Conservation (phyloP, 2,113 vertebrate species). For the Macquaria ambigua region DNA sequence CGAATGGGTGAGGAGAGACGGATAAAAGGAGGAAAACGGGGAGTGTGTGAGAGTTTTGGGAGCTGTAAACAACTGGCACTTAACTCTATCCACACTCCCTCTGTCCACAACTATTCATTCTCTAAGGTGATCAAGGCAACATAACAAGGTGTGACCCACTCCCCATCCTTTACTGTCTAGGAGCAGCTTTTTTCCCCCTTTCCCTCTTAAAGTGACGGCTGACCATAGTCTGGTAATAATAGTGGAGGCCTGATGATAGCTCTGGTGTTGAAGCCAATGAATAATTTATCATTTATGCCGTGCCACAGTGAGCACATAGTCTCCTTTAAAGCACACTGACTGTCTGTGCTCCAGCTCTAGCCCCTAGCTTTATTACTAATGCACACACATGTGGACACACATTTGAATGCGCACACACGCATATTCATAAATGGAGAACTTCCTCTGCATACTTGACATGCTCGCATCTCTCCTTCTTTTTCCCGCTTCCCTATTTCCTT, state of each 20-base stretch:
- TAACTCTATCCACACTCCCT: slow-evolving; percentile 40
- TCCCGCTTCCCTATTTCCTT: slow-evolving; percentile 21
- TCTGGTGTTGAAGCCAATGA: slow-evolving; percentile 73
- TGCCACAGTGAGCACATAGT: slow-evolving; percentile 63
- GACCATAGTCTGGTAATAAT: slow-evolving; percentile 66
- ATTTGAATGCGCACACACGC: not conserved
- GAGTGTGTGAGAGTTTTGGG: slow-evolving; percentile 13
- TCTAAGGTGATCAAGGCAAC: slow-evolving; percentile 33
- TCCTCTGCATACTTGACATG: slow-evolving; percentile 36
- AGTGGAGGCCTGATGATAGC: slow-evolving; percentile 62
- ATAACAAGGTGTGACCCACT: slow-evolving; percentile 6
- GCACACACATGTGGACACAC: slow-evolving; percentile 24
- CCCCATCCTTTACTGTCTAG: not conserved
- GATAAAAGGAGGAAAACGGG: not conserved
- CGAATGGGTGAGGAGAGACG: slow-evolving; percentile 2
- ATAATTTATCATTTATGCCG: slow-evolving; percentile 79
- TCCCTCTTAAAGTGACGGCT: slow-evolving; percentile 49
- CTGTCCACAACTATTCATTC: slow-evolving; percentile 42
- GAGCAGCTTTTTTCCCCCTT: slow-evolving; percentile 19
- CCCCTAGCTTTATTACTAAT: slow-evolving; percentile 64
- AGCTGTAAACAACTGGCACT: slow-evolving; percentile 43
- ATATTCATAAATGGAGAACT: slow-evolving; percentile 18
- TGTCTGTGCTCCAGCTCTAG: slow-evolving; percentile 56
- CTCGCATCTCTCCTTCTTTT: slow-evolving; percentile 5
- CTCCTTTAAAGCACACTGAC: slow-evolving; percentile 72